Evolutionary conservation across 2,888 invertebrate species (phyloP), one percentile per base, ranked within the genome.

Genomic region (Anthophora plumipes): DNA sequence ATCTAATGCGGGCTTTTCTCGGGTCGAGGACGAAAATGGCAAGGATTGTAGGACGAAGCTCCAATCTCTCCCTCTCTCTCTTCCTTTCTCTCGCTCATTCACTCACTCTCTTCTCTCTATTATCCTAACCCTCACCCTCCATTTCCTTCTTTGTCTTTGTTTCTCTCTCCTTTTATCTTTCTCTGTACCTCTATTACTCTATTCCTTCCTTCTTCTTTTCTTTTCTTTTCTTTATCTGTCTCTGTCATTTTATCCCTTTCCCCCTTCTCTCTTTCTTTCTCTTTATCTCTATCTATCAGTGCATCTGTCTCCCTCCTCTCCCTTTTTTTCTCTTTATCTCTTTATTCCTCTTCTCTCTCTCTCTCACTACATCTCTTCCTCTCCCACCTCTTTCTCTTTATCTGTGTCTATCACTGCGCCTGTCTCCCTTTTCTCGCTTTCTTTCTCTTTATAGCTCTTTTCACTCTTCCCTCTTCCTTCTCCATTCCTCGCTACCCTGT

Each of bases 11-110:
- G 82, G 73, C 73, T 83, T 77, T 70, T 67, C 72, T 69, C 72
- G 57, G 83, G 72, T 79, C 75, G 79, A 79, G 83, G 83, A 83
- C 79, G 83, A 79, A 72, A 81, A 73, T 73, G 57, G 64, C 66
- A 46, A 43, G 77, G 67, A 71, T 55, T 55, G 77, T 82, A 82
- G 82, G 83, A 80, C 83, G 68, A 72, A 46, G 9, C 11, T 61
- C 66, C 25, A 54, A 61, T 46, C 63, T 48, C 31, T 59, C 43
- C 7, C 20, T 31, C 11, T 39, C 52, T 59, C 50, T 12, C 11
- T 20, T 61, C 39, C 25, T 41, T 37, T 14, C 54, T 66, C 52
- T 37, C 31, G 4, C 31, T 4, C 31, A 3, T 31, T 31, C 31
- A 31, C 2, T 31, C 31, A 17, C n/a, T 54, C 22, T 43, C 25